These are phyloP conservation scores for Elanoides forficatus DNA, from an alignment of 2,113 vertebrate genomes.

Conservation along the genomic window DNA sequence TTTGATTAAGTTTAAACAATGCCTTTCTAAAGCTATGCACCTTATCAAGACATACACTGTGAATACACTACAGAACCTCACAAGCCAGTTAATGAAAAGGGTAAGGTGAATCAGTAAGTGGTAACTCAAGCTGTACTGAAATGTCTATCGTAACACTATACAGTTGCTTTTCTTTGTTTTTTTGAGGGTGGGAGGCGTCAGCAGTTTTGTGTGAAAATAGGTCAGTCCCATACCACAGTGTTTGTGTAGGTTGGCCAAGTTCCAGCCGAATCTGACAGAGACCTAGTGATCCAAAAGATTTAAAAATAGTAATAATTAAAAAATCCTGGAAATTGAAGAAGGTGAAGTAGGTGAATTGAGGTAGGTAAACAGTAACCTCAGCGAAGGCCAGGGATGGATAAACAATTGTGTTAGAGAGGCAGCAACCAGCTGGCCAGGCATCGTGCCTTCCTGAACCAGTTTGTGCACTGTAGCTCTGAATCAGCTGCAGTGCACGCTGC, in stretches of 20 bases:
- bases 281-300: background rate
- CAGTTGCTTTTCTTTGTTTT: background rate
- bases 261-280: background rate
- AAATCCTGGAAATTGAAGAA: background rate
- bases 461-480: background rate
- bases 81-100: constrained; percentile 91
- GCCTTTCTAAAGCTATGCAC: constrained; percentile 96
- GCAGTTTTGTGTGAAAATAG: background rate
- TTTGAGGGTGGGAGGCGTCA: background rate
- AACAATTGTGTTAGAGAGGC: background rate
- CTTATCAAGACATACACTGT: constrained; percentile 93
- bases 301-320: background rate
- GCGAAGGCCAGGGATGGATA: background rate
- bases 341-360: background rate
- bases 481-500: accelerated
- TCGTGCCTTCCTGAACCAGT: background rate
- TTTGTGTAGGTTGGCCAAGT: background rate
- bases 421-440: background rate
- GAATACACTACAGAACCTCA: constrained; percentile 92
- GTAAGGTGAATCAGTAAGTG: constrained; percentile 71
- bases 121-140: background rate
- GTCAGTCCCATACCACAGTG: background rate
- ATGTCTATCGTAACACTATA: background rate
- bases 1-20: constrained; percentile 91
- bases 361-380: background rate